A percentile compares a stretch with the other conserved stretches of the same genome.
Conservation (phyloP, 2,888 invertebrate species). For the Drosophila diplacantha region DNA sequence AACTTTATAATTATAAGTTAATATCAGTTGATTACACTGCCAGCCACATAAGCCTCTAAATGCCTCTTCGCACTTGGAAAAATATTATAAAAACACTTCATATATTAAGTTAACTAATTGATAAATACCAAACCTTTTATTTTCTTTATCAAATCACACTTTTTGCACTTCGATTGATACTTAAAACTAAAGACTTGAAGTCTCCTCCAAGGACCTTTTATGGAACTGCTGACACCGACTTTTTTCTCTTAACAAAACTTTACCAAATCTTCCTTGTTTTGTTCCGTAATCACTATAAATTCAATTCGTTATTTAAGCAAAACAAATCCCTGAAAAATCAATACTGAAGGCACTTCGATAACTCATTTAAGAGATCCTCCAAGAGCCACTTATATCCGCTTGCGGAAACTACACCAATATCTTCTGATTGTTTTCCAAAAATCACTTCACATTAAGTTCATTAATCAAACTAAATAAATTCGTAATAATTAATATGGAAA, state of each 20-base stretch:
- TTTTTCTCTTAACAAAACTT: not conserved
- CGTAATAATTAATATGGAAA: not conserved
- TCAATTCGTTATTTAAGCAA: not conserved
- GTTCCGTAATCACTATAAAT: not conserved
- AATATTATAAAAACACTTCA: not conserved
- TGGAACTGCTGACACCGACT: too few relatives aligned
- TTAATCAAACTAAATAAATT: not conserved
- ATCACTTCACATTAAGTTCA: not conserved
- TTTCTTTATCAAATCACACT: not conserved
- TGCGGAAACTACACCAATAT: conserved; percentile 9
- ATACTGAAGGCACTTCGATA: not conserved
- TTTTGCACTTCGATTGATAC: not conserved
- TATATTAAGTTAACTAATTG: not conserved
- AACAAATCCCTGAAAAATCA: not conserved
- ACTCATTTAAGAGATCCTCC: not conserved
- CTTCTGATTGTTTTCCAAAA: not conserved
- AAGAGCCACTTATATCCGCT: not conserved
- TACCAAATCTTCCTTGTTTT: conserved; percentile 1
- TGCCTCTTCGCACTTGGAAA: not conserved
- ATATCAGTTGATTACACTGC: not conserved
- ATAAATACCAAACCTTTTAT: not conserved
- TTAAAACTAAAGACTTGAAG: not conserved
- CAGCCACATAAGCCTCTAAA: not conserved
- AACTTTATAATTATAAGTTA: not conserved
- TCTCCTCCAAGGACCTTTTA: not conserved